Evolutionary conservation across 2,797 vertebrate species (phyloP), one percentile per base, ranked within the genome.

Genomic region (Adrianichthys oophorus): DNA sequence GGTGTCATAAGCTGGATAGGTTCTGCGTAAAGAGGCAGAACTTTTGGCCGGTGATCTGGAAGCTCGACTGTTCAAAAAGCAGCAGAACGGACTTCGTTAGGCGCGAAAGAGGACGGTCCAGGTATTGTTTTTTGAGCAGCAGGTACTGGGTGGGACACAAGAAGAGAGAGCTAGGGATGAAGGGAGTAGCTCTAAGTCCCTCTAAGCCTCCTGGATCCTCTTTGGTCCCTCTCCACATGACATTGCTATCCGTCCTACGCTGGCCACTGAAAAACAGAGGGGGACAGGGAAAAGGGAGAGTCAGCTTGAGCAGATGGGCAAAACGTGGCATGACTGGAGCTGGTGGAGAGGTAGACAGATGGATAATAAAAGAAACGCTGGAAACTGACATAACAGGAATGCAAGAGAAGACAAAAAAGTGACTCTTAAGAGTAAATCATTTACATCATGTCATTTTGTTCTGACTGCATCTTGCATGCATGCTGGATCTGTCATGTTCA

Each of bases 191-290:
- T 57, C 79, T 89, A 91, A 90, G 82, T 88, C 87, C 76, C 72
- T 59, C 70, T 89, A 91, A 92, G 90, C 89, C 80, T 80, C 76
- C 85, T 86, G 85, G 81, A 90, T 92, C 86, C 80, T 87, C 89
- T 90, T 87, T 89, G 74, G 82, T 89, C 72, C 80, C 81, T 77
- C 77, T 89, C 87, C 83, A 86, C 74, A 90, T 85, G 87, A 84
- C 86, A 82, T 65, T 76, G 76, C 85, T 85, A 83, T 88, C 77
- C 81, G 78, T 78, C 74, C 83, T 76, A 78, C 4, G n/a, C 18
- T 4, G 15, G 75, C 82, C 81, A 85, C 47, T 52, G 66, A 59
- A 59, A 46, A 55, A 60, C 59, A 56, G 70, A 77, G 72, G 6
- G 32, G 42, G 61, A 70, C 63, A 19, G 63, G 60, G 67, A 67